Evolutionary conservation across 2,113 vertebrate species (phyloP), one percentile per base, ranked within the genome.

Genomic region (Chamaetylas fuelleborni): DNA sequence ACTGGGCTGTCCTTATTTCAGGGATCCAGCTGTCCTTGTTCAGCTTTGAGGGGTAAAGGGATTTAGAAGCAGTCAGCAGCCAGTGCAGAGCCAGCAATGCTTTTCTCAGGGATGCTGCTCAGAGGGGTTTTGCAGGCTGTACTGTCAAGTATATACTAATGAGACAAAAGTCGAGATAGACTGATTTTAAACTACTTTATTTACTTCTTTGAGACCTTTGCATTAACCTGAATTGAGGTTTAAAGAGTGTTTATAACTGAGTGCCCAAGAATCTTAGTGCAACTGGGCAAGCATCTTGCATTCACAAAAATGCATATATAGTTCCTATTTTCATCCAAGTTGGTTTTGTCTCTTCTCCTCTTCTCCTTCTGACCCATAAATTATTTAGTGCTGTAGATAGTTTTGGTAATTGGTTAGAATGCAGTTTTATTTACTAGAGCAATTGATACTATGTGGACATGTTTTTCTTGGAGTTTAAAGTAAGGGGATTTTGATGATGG

Each of bases 271-370:
- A 13, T 13, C 14, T 65, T 23, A 8, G 8, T 17, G 51, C 33
- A 24, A 17, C n/a, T 2, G 24, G 50, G 34, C 34, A 50, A 81
- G 31, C 19, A n/a, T 43, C 1, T 3, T 36, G 36, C 31, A 0
- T 51, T 79, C 47, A 8, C 23, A 9, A 11, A 34, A 36, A 34
- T 12, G 43, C 0, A 0, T 26, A 2, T 36, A 1, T 29, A 1
- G 16, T 78, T n/a, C 40, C 13, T 48, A 10, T 67, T 72, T 60
- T 62, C 28, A 13, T 34, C 43, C 23, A 18, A 33, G 53, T 50
- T 31, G 31, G 0, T 76, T 81, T 45, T 64, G 14, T n/a, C 5
- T 43, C n/a, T 84, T 47, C 11, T 58, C 34, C 20, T 19, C 23
- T 57, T 58, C 8, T 42, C 22, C 26, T 74, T 58, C 61, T 31